Evolutionary conservation across 2,888 invertebrate species (phyloP).

Genomic region (Macrosiphum euphorbiae): DNA sequence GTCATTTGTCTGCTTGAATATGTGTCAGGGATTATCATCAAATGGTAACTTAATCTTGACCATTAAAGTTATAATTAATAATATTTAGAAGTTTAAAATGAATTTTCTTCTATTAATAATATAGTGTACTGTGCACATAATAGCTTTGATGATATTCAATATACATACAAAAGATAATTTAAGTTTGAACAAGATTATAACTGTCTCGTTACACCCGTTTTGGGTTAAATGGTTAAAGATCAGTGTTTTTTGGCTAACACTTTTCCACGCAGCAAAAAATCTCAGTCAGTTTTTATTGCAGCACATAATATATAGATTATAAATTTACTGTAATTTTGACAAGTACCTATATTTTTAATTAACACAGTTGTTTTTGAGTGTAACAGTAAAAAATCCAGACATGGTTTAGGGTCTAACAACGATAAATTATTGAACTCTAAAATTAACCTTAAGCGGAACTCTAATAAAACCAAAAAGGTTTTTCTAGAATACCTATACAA

Average conservation of each 20-base stretch:
- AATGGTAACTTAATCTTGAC: background rate
- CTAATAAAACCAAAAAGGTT: background rate
- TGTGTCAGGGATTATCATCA: background rate
- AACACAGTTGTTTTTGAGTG: background rate
- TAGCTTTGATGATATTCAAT: background rate
- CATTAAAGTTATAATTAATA: background rate
- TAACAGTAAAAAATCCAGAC: background rate
- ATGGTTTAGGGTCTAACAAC: background rate
- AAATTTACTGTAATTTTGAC: too few species aligned
- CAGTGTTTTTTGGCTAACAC: background rate
- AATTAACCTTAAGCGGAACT: background rate
- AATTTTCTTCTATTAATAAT: background rate
- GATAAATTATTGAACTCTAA: background rate
- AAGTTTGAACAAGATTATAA: background rate
- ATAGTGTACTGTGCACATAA: background rate
- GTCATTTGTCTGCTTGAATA: background rate
- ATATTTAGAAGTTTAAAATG: background rate
- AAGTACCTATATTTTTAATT: background rate
- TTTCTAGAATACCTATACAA: background rate
- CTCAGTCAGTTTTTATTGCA: background rate
- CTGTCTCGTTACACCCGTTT: background rate
- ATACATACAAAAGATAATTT: background rate
- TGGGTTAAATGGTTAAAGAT: background rate
- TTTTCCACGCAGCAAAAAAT: background rate
- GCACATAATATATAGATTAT: too few species aligned